A percentile compares a stretch with the other conserved stretches of the same genome.
These are phyloP conservation scores for Tetranychus piercei DNA, from an alignment of 2,888 invertebrate species.

Conservation along the genomic window DNA sequence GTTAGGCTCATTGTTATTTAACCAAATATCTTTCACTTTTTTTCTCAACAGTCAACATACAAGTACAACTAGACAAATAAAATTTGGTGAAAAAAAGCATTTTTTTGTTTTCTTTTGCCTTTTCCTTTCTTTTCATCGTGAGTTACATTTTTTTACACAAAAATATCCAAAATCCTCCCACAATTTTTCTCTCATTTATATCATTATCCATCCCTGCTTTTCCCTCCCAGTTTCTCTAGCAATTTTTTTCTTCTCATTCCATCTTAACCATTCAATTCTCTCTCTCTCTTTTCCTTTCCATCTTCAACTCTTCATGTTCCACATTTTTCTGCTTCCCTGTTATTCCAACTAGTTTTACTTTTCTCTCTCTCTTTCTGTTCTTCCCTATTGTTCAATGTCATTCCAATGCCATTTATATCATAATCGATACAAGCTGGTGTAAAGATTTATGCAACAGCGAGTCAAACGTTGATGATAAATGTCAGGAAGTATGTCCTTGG, in stretches of 20 bases:
- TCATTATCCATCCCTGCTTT: not conserved
- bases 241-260: not conserved
- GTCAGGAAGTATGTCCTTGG: not conserved
- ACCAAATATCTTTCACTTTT: too few relatives aligned
- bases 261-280: not conserved
- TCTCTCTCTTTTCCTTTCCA: not conserved
- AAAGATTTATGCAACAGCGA: not conserved
- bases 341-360: not conserved
- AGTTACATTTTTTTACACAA: too few relatives aligned
- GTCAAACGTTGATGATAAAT: not conserved
- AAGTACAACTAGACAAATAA: too few relatives aligned
- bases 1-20: too few relatives aligned
- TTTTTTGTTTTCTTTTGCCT: not conserved
- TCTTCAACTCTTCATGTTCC: not conserved
- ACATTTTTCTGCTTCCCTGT: not conserved
- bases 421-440: slow-evolving; percentile 1
- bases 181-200: too few relatives aligned
- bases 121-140: not conserved
- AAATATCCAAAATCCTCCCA: too few relatives aligned
- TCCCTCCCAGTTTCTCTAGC: not conserved
- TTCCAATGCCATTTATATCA: not conserved
- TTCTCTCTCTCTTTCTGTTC: not conserved
- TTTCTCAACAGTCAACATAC: too few relatives aligned
- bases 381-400: not conserved
- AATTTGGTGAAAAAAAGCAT: not conserved